These are phyloP conservation scores for Bubo bubo DNA, from an alignment of 2,113 vertebrate genomes.

Conservation along the genomic window DNA sequence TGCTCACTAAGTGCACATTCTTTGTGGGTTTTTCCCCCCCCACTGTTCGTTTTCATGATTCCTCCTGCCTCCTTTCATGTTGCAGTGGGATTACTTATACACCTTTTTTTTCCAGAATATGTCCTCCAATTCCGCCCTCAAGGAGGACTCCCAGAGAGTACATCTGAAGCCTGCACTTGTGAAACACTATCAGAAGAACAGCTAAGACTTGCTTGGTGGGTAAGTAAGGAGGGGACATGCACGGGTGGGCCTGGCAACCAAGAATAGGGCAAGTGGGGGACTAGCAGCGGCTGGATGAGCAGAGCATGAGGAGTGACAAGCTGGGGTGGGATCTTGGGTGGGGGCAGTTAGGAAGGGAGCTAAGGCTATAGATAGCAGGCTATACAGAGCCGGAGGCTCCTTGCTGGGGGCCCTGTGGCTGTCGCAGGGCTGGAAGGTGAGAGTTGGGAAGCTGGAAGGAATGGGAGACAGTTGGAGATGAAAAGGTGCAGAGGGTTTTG, in stretches of 20 bases:
- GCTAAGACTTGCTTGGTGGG: background rate
- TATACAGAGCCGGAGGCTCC: background rate
- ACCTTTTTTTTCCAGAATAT: background rate
- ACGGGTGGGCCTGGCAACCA: background rate
- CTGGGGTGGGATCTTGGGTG: background rate
- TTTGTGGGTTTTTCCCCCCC: background rate
- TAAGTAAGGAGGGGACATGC: background rate
- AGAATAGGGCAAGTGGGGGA: background rate
- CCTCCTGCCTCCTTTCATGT: background rate
- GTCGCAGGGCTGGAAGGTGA: background rate
- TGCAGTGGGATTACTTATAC: background rate
- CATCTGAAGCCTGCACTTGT: background rate
- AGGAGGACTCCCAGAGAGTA: background rate
- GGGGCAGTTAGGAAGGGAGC: background rate
- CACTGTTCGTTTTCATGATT: background rate
- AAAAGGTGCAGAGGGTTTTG: background rate
- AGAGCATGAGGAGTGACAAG: background rate
- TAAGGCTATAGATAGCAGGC: background rate
- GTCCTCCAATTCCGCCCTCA: background rate
- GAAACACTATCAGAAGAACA: background rate
- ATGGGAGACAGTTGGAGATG: background rate
- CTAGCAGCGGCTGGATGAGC: background rate
- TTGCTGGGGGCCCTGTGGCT: rapidly evolving
- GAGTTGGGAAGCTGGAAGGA: background rate
- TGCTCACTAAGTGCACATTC: background rate